Conservation (phyloP, 2,888 invertebrate species). For the Spatulosminthurus flaviceps region DNA sequence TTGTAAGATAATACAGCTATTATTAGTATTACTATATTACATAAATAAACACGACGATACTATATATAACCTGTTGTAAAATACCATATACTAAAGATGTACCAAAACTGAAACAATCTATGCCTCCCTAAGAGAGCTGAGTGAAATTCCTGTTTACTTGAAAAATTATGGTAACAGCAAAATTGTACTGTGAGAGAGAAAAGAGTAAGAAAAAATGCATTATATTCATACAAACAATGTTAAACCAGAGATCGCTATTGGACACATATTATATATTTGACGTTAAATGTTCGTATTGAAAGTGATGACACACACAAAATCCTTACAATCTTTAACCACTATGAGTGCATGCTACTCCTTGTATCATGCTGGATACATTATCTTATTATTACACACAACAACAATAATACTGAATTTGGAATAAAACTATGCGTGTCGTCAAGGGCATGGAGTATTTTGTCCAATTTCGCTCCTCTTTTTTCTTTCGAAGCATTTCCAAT, state of each 20-base stretch:
- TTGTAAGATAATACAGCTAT: too few species aligned
- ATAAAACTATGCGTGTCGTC: slow-evolving; percentile 37
- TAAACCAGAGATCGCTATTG: too few species aligned
- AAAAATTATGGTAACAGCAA: too few species aligned
- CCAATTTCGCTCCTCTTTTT: neutral
- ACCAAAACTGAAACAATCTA: too few species aligned
- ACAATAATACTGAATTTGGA: slow-evolving; percentile 24
- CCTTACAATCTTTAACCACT: neutral
- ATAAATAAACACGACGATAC: too few species aligned
- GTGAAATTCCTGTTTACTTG: too few species aligned
- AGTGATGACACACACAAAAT: neutral
- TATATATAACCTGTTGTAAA: too few species aligned
- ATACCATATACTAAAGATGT: too few species aligned
- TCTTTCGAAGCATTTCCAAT: neutral
- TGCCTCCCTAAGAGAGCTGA: too few species aligned
- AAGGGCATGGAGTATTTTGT: slow-evolving; percentile 37
- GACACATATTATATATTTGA: slow-evolving; percentile 34
- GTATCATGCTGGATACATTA: neutral
- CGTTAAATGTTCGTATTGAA: slow-evolving; percentile 34
- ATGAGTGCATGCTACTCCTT: neutral
- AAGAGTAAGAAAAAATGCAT: slow-evolving; percentile 1
- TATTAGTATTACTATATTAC: too few species aligned
- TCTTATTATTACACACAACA: slow-evolving; percentile 22
- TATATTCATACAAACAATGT: slow-evolving; percentile 15
- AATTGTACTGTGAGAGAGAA: neutral